phyloP scores from a whole-genome alignment of 2,888 invertebrate genomes.

The Hydriomena furcata region DNA sequence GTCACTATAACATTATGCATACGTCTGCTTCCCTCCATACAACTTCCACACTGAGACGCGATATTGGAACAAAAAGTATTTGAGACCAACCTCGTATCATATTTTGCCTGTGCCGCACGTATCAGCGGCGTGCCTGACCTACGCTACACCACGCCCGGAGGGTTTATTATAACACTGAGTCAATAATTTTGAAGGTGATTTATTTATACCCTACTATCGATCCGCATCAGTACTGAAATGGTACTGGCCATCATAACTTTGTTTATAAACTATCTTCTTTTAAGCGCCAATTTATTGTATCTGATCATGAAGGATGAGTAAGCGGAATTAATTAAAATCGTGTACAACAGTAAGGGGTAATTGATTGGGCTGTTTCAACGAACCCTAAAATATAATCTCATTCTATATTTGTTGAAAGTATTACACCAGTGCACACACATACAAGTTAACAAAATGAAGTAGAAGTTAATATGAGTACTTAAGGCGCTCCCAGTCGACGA shows the following conservation, averaged over 20 bases:
- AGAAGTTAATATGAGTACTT: no score
- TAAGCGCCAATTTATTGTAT: slow-evolving; percentile 12
- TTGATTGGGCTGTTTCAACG: neutral
- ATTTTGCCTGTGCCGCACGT: slow-evolving; percentile 27
- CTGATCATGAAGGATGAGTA: slow-evolving; percentile 5
- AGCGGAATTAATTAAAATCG: slow-evolving; percentile 10
- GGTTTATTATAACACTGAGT: slow-evolving; percentile 19
- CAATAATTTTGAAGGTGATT: slow-evolving; percentile 30
- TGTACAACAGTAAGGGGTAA: slow-evolving; percentile 1
- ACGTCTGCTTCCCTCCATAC: slow-evolving; percentile 46
- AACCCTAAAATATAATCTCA: no score
- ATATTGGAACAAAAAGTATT: slow-evolving; percentile 32
- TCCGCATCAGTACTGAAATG: slow-evolving; percentile 13
- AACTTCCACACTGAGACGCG: slow-evolving; percentile 49
- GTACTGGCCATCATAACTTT: slow-evolving; percentile 16
- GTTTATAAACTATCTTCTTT: slow-evolving; percentile 11
- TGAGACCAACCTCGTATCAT: slow-evolving; percentile 30
- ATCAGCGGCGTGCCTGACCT: slow-evolving; percentile 27
- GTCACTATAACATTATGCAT: slow-evolving; percentile 75
- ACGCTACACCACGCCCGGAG: slow-evolving; percentile 9
- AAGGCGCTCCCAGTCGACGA: no score
- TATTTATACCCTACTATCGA: slow-evolving; percentile 25
- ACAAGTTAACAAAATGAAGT: no score
- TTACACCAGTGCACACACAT: no score
- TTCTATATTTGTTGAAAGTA: no score